Base-by-base conservation (phyloP, 2,888 invertebrate species). In the Ctenicera cuprea region DNA sequence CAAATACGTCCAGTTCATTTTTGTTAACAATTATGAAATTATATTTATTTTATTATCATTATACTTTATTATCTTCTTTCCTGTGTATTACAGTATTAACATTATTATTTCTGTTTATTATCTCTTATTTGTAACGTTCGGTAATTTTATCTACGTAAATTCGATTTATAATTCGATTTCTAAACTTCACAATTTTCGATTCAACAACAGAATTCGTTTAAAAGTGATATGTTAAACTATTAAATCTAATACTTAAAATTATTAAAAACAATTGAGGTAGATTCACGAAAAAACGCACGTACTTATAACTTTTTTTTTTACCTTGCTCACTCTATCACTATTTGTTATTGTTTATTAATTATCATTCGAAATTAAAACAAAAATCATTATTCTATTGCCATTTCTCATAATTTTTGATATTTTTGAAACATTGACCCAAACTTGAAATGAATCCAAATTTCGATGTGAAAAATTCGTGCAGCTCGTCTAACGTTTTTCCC, bases 41-140 rank as follows among this genome's bases (percentile, higher is more conserved):
- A 59, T 20, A 38, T 38, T 59, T 38, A 59, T 22, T 59, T 59
- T 33, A 59, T 59, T 59, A 59, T 59, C 59, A 59, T 59, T 5
- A 8, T 59, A 59, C 11, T 59, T 59, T 59, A 63, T 74, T 65
- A 70, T 74, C 57, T 72, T 43, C 41, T 63, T 68, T 37, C 43
- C 22, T 43, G 33, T 43, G 37, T 59, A 59, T 43, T 68, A 59
- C 18, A 54, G n/a, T 22, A 11, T 50, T 22, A 3, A 11, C 22
- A 18, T 11, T 50, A 20, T 26, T 26, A 20, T 50, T 50, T 48
- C n/a, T 48, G 20, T 26, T 54, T 67, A 67, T 67, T 67, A 67
- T 67, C 67, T 16, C 20, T 57, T 41, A 67, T 66, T 66, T 67
- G 67, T 67, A 67, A 33, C 67, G 0, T 67, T 67, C 33, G 33